These are phyloP conservation scores for Rhynchomys soricoides DNA, from an alignment of 2,113 vertebrate species.

Conservation along the genomic window DNA sequence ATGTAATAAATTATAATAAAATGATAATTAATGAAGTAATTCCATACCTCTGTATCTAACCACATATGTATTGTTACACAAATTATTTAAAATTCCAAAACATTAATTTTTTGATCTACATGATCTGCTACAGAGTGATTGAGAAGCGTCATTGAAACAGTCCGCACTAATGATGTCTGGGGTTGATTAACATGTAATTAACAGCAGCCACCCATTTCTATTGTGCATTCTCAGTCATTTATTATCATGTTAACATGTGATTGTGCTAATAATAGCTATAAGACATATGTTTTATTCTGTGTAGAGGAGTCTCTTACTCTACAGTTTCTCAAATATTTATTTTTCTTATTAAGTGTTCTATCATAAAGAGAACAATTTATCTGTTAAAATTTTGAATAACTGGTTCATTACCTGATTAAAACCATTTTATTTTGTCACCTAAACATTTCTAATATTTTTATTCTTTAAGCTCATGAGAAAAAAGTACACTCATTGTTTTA, in stretches of 20 bases:
- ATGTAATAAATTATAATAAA: background rate
- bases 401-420: background rate
- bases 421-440: background rate
- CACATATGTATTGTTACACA: background rate
- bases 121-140: conserved; percentile 3
- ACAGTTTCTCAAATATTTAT: background rate
- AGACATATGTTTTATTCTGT: background rate
- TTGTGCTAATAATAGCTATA: conserved; percentile 27
- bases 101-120: conserved; percentile 13
- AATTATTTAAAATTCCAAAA: conserved; percentile 34
- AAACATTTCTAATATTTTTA: background rate
- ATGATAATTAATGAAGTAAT: background rate
- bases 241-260: background rate
- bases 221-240: conserved; percentile 3
- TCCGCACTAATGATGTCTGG: background rate
- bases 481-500: background rate
- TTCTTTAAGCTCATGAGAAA: background rate
- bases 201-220: background rate
- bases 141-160: background rate
- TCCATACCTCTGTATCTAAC: background rate
- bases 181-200: conserved; percentile 41
- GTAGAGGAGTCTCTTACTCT: background rate
- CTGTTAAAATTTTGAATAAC: background rate
- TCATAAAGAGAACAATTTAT: background rate
- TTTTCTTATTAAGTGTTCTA: background rate